A percentile compares a stretch with the other conserved stretches of the same genome.
These are phyloP conservation scores for Vulpes ferrilata DNA, from an alignment of 2,113 vertebrate genomes.

Conservation along the genomic window DNA sequence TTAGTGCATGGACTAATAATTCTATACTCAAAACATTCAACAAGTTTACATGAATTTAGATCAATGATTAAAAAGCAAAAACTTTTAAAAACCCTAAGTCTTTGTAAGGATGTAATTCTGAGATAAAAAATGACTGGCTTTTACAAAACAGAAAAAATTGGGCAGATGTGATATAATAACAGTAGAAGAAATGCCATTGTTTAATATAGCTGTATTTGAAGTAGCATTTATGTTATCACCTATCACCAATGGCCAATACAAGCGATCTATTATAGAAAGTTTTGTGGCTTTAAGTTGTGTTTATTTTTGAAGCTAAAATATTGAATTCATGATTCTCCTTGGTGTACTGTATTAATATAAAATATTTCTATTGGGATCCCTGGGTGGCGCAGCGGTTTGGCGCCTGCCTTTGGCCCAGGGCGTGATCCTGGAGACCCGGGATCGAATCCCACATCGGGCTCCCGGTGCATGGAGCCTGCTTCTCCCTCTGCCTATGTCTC, in stretches of 20 bases:
- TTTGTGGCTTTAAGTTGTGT: neutral
- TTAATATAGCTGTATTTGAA: neutral
- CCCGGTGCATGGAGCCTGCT: too few relatives aligned
- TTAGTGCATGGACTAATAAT: neutral
- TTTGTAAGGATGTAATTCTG: neutral
- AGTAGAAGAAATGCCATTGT: neutral
- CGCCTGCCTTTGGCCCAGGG: too few relatives aligned
- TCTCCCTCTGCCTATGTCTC: too few relatives aligned
- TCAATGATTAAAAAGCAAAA: neutral
- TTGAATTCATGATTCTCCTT: neutral
- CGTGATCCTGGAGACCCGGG: too few relatives aligned
- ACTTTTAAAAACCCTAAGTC: neutral
- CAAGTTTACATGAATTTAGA: constrained; percentile 30
- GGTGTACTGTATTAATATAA: neutral
- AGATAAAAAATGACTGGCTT: neutral
- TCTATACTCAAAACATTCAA: neutral
- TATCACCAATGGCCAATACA: neutral
- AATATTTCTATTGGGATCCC: neutral
- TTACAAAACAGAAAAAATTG: neutral
- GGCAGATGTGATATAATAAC: neutral
- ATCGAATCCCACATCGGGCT: too few relatives aligned
- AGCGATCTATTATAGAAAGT: neutral
- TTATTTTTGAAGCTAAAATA: neutral
- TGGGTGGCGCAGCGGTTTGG: too few relatives aligned
- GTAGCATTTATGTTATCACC: neutral